These are phyloP conservation scores for Plagodis dolabraria DNA, from an alignment of 2,888 invertebrate genomes.

Conservation along the genomic window DNA sequence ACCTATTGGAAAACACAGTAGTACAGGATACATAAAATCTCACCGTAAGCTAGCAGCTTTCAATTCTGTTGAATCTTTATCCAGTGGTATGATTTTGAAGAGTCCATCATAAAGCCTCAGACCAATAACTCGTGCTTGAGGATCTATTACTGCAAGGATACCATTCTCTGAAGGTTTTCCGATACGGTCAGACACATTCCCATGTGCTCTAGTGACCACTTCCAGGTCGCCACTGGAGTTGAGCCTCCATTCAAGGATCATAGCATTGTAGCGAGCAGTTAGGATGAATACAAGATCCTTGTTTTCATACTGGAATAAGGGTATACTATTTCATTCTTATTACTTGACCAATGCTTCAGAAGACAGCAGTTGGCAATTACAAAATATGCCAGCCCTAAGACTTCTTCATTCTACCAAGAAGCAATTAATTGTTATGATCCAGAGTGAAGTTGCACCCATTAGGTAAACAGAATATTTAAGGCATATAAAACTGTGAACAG, in stretches of 20 bases:
- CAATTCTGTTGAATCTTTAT: conserved; percentile 96
- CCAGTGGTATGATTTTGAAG: conserved; percentile 98
- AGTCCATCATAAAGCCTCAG: conserved; percentile 97
- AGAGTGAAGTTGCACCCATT: too few relatives aligned
- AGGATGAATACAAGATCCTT: conserved; percentile 97
- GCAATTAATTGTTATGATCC: too few relatives aligned
- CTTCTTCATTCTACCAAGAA: too few relatives aligned
- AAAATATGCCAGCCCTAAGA: too few relatives aligned
- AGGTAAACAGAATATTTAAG: too few relatives aligned
- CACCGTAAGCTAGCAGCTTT: conserved; percentile 94
- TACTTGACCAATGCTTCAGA: too few relatives aligned
- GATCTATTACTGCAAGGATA: conserved; percentile 97
- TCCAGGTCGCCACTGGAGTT: conserved; percentile 91
- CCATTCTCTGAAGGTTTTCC: conserved; percentile 98
- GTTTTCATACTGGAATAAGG: conserved; percentile 89
- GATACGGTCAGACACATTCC: conserved; percentile 97
- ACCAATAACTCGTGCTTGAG: conserved; percentile 97
- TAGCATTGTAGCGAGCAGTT: conserved; percentile 97
- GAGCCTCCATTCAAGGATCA: conserved; percentile 96
- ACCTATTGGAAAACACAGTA: not conserved
- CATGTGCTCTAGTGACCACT: conserved; percentile 97
- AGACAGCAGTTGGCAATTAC: too few relatives aligned
- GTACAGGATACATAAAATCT: not conserved
- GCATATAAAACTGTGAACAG: too few relatives aligned
- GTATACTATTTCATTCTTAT: too few relatives aligned